Evolutionary conservation across 23 tunicate genomes (phyloP).

Genomic region (Trididemnum clinides): DNA sequence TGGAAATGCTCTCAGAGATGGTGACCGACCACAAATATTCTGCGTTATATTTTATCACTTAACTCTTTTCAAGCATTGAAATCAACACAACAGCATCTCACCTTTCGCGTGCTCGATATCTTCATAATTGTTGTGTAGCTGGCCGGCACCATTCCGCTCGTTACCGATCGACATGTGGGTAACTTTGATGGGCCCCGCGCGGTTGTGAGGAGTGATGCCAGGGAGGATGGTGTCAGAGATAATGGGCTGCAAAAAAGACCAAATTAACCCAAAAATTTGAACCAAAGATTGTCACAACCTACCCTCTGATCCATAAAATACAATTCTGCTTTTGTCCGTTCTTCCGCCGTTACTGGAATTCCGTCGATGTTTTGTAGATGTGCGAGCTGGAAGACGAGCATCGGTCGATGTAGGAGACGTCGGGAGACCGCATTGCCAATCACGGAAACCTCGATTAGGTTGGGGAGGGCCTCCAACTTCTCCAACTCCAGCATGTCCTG

Average conservation of each 20-base stretch:
- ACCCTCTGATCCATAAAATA: slow-evolving; percentile 96
- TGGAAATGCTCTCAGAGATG: no score
- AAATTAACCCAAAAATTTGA: background rate
- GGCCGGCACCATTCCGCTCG: slow-evolving; percentile 63
- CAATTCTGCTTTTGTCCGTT: slow-evolving; percentile 85
- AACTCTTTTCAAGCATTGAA: background rate
- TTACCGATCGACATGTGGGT: slow-evolving; percentile 88
- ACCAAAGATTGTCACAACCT: background rate
- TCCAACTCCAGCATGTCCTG: slow-evolving; percentile 96
- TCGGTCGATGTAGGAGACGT: slow-evolving; percentile 90
- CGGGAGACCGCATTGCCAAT: slow-evolving; percentile 98
- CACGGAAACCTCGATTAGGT: slow-evolving; percentile 89
- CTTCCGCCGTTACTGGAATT: slow-evolving; percentile 89
- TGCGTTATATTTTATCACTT: background rate
- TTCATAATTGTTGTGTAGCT: slow-evolving; percentile 55
- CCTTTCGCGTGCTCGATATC: slow-evolving; percentile 46
- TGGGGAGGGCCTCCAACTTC: slow-evolving; percentile 81
- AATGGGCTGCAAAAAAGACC: slow-evolving; percentile 46
- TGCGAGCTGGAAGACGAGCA: slow-evolving; percentile 88
- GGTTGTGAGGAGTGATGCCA: slow-evolving; percentile 85
- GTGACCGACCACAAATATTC: no score
- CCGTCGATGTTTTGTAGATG: slow-evolving; percentile 90
- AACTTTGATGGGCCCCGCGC: slow-evolving; percentile 93
- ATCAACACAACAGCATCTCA: background rate
- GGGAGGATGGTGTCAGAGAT: slow-evolving; percentile 80